Percentiles rank a stretch among this genome's conserved stretches.
Conservation (phyloP, 2,888 invertebrate species). For the Nymphalis polychloros region DNA sequence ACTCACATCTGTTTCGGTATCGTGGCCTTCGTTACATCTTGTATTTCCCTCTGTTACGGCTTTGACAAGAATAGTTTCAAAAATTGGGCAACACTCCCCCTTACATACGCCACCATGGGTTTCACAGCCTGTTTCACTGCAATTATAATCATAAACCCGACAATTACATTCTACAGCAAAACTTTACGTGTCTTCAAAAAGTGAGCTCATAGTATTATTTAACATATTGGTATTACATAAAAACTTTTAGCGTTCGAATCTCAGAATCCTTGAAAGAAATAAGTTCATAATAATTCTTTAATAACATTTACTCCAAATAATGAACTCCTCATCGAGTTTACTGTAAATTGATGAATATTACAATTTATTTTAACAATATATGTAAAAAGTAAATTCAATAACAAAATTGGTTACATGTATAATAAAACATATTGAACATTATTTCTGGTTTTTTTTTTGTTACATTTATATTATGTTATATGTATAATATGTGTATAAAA, state of each 20-base stretch:
- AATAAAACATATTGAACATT: too few relatives aligned
- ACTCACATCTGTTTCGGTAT: slow-evolving; percentile 60
- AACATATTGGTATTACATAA: background rate
- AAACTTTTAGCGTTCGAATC: background rate
- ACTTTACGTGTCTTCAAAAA: slow-evolving; percentile 29
- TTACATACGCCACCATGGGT: slow-evolving; percentile 49
- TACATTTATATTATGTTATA: too few relatives aligned
- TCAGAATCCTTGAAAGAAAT: background rate
- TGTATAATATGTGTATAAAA: too few relatives aligned
- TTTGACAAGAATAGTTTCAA: slow-evolving; percentile 54
- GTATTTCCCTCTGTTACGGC: slow-evolving; percentile 56
- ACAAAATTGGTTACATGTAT: too few relatives aligned
- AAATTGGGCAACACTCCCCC: slow-evolving; percentile 48
- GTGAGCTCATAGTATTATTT: background rate
- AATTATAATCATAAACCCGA: slow-evolving; percentile 56
- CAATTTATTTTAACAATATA: too few relatives aligned
- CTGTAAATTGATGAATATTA: too few relatives aligned
- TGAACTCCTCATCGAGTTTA: too few relatives aligned
- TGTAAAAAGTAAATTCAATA: too few relatives aligned
- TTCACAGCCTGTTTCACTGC: slow-evolving; percentile 49
- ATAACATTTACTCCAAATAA: background rate
- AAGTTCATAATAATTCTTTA: background rate
- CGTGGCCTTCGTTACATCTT: slow-evolving; percentile 53
- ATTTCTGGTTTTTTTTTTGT: too few relatives aligned
- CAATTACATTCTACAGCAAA: slow-evolving; percentile 51